These are phyloP conservation scores for Mormyrus proboscirostris DNA, from an alignment of 2,797 vertebrate genomes.

Conservation along the genomic window DNA sequence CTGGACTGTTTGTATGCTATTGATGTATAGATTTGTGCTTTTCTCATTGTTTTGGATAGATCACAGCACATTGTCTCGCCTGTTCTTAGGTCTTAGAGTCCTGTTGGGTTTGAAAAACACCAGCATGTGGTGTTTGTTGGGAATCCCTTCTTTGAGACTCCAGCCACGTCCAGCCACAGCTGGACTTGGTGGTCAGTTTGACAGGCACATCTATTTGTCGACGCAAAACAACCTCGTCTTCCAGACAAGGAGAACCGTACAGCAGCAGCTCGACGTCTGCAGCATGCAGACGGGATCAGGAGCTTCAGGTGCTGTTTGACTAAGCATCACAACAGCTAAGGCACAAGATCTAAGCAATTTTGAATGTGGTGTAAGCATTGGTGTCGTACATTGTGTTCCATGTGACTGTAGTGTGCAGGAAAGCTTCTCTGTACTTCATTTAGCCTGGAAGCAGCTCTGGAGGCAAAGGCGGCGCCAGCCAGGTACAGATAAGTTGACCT, in stretches of 20 bases:
- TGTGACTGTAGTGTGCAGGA: neutral
- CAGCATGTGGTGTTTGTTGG: neutral
- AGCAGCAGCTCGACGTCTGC: neutral
- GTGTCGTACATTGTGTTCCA: neutral
- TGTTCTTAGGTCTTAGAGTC: neutral
- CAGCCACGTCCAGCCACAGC: neutral
- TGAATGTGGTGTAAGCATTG: neutral
- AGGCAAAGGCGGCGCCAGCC: neutral
- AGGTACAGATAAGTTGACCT: neutral
- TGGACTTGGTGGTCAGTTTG: neutral
- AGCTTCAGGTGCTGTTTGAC: neutral
- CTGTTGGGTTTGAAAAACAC: neutral
- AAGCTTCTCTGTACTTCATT: neutral
- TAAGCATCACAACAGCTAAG: neutral
- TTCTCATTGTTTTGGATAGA: neutral
- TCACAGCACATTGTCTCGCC: neutral
- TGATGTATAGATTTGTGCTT: neutral
- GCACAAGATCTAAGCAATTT: neutral
- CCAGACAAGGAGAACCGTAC: neutral
- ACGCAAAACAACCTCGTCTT: neutral
- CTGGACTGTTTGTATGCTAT: too few species aligned
- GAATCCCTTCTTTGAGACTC: neutral
- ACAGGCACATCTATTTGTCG: neutral
- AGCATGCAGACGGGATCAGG: neutral
- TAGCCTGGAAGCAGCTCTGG: neutral